Percentiles rank a stretch among this genome's conserved stretches.
Evolutionary conservation across 2,113 vertebrate genomes (phyloP).

Genomic region (Excalfactoria chinensis): DNA sequence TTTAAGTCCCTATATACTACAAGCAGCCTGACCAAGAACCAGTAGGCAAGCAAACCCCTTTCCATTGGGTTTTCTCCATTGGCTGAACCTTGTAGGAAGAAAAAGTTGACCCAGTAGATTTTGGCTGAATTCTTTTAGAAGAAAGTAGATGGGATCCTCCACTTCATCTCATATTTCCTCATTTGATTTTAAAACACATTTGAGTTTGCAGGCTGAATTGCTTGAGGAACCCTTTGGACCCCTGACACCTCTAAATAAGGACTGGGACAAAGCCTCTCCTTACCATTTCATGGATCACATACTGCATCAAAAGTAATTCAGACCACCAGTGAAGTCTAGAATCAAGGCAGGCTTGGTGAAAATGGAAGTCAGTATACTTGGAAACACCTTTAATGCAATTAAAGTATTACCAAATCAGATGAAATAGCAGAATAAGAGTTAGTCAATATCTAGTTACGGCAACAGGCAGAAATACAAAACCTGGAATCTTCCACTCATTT

Average conservation of each 20-base stretch:
- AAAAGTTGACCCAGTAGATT: neutral
- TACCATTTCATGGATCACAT: neutral
- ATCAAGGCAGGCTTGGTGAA: neutral
- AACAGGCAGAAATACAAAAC: neutral
- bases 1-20: neutral
- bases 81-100: neutral
- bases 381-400: neutral
- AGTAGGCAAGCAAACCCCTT: neutral
- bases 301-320: neutral
- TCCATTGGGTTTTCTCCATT: accelerated
- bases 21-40: neutral
- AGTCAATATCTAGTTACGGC: neutral
- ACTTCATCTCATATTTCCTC: neutral
- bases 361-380: neutral
- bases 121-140: neutral
- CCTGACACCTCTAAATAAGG: neutral
- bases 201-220: neutral
- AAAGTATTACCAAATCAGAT: neutral
- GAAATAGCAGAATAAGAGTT: neutral
- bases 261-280: neutral
- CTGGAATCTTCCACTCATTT: conserved; percentile 22
- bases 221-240: neutral
- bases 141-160: neutral
- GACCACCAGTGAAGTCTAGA: neutral
- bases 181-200: neutral